Percentiles rank a stretch among this genome's conserved stretches.
Conservation (phyloP, 1,140 invertebrate species). For the Saxidomus purpurata region DNA sequence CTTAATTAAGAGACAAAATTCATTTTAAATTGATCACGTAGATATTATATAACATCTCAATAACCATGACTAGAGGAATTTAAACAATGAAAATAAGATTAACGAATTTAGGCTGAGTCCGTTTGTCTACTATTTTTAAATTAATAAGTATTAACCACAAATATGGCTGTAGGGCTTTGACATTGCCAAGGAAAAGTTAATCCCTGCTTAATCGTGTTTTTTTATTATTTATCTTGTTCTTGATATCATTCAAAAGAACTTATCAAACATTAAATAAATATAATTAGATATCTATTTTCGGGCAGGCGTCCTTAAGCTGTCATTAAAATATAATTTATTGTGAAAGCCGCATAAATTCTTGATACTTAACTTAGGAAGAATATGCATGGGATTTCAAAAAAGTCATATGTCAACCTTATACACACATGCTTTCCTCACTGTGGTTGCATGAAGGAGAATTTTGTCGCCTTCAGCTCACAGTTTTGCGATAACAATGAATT, state of each 20-base stretch:
- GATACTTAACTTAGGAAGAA: neutral
- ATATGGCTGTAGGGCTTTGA: too few relatives aligned
- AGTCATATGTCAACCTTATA: neutral
- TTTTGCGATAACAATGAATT: too few relatives aligned
- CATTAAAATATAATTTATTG: neutral
- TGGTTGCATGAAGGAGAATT: too few relatives aligned
- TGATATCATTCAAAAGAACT: neutral
- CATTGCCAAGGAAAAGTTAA: neutral
- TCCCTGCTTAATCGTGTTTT: neutral
- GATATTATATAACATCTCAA: too few relatives aligned
- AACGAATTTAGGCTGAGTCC: too few relatives aligned
- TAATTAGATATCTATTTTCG: neutral
- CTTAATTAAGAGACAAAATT: too few relatives aligned
- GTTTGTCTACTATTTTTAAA: too few relatives aligned
- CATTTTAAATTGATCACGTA: too few relatives aligned
- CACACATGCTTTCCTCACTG: neutral
- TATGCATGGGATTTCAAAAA: neutral
- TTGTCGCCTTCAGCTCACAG: too few relatives aligned
- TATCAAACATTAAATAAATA: neutral
- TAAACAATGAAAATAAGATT: too few relatives aligned
- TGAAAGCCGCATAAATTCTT: neutral
- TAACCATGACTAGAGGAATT: too few relatives aligned
- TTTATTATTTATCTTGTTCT: neutral
- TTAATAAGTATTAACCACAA: too few relatives aligned
- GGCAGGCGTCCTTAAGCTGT: neutral